These are phyloP conservation scores for Aspidapion aeneum DNA, from an alignment of 2,888 invertebrate genomes.

Conservation along the genomic window DNA sequence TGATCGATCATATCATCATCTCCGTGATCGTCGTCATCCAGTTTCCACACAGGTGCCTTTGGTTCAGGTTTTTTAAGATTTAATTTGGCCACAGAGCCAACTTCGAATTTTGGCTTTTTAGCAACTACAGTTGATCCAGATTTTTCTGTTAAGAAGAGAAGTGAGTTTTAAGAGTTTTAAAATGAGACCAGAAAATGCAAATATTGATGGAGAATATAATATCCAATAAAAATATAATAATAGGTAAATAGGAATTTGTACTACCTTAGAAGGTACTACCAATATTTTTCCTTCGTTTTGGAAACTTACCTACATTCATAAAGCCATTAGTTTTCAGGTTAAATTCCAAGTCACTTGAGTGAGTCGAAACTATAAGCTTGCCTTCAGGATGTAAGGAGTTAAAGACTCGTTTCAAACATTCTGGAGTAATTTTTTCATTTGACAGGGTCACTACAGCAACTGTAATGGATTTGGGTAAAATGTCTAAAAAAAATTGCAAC, in stretches of 20 bases:
- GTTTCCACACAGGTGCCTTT: slow-evolving; percentile 64
- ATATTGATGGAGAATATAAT: too few species aligned
- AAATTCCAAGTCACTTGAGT: slow-evolving; percentile 33
- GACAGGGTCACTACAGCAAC: slow-evolving; percentile 7
- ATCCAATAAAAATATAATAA: too few species aligned
- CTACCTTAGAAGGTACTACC: too few species aligned
- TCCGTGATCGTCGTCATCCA: slow-evolving; percentile 67
- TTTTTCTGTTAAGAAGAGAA: too few species aligned
- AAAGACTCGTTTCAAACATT: slow-evolving; percentile 12
- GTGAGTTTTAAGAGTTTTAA: too few species aligned
- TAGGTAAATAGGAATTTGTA: too few species aligned
- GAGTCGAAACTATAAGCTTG: slow-evolving; percentile 28
- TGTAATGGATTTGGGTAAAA: slow-evolving; percentile 7
- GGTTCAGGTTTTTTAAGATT: slow-evolving; percentile 47
- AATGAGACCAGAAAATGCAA: too few species aligned
- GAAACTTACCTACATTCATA: slow-evolving; percentile 39
- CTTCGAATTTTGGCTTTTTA: slow-evolving; percentile 69
- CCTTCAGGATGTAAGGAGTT: slow-evolving; percentile 35
- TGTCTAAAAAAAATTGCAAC: slow-evolving; percentile 11
- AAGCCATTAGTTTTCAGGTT: slow-evolving; percentile 41
- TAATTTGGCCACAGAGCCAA: slow-evolving; percentile 61
- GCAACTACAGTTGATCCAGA: slow-evolving; percentile 39
- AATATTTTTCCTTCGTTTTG: too few species aligned
- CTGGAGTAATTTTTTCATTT: slow-evolving; percentile 5
- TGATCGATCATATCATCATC: slow-evolving; percentile 81